These are phyloP conservation scores for Meles meles DNA, from an alignment of 2,113 vertebrate species.

Conservation along the genomic window DNA sequence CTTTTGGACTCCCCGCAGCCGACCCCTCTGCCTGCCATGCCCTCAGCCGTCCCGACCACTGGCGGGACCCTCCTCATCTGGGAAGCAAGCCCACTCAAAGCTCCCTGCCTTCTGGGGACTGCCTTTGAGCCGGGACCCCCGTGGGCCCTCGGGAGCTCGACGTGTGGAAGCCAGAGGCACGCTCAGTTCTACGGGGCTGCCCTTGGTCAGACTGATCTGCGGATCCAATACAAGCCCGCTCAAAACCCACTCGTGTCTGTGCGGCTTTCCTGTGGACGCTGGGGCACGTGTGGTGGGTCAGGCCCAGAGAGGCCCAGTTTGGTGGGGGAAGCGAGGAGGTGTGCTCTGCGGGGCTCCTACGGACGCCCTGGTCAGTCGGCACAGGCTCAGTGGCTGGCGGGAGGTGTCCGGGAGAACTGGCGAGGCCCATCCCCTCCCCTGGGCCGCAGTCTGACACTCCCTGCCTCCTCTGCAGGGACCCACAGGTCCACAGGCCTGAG, in stretches of 20 bases:
- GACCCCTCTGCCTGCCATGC: not conserved
- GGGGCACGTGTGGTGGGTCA: fast-evolving
- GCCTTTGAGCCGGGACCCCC: not conserved
- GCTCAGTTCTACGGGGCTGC: fast-evolving
- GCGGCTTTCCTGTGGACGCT: fast-evolving
- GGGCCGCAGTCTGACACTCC: too few species aligned
- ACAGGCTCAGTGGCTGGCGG: not conserved
- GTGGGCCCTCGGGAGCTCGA: fast-evolving
- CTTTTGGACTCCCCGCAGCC: not conserved
- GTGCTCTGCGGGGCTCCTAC: not conserved
- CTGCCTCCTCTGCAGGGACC: fast-evolving
- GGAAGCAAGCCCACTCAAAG: not conserved
- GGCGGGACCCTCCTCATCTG: fast-evolving
- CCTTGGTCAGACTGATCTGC: not conserved
- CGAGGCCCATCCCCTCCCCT: fast-evolving
- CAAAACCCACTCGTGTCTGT: fast-evolving
- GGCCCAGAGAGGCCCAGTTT: not conserved
- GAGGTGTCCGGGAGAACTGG: too few species aligned
- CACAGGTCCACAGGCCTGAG: too few species aligned
- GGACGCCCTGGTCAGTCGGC: fast-evolving
- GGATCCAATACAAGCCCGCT: too few species aligned
- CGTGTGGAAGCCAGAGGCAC: not conserved
- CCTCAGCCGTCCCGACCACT: fast-evolving
- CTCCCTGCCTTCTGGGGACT: not conserved
- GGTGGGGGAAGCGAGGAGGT: too few species aligned